These are phyloP conservation scores for Smittia aterrima DNA, from an alignment of 2,888 invertebrate species.

Conservation along the genomic window DNA sequence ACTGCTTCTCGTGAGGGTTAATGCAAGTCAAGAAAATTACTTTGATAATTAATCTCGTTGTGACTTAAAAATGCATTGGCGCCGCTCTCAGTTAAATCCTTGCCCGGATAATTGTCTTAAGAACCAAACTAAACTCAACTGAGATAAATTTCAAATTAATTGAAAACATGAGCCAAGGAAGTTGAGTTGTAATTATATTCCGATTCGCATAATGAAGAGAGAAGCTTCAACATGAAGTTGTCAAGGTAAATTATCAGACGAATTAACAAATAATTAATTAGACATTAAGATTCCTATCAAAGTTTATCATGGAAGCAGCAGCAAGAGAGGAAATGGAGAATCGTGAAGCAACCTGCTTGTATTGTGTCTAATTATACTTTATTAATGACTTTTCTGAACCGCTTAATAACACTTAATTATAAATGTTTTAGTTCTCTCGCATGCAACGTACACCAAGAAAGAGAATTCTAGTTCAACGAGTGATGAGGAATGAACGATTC, in stretches of 20 bases:
- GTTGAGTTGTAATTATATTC: neutral
- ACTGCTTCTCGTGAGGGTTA: neutral
- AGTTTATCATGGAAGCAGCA: constrained; percentile 20
- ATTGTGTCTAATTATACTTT: constrained; percentile 37
- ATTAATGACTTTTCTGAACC: constrained; percentile 40
- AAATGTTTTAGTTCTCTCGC: constrained; percentile 25
- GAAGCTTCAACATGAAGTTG: constrained; percentile 38
- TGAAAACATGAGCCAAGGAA: neutral
- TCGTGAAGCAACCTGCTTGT: constrained; percentile 11
- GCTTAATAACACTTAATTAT: constrained; percentile 36
- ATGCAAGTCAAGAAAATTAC: neutral
- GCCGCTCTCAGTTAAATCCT: neutral
- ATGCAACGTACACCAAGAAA: neutral
- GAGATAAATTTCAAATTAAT: neutral
- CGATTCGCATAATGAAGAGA: neutral
- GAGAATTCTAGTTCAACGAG: neutral
- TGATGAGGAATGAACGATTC: neutral
- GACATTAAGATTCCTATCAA: constrained; percentile 40
- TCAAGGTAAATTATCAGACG: constrained; percentile 36
- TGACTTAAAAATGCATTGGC: constrained; percentile 4
- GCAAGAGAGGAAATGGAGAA: too few relatives aligned
- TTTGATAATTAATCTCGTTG: neutral
- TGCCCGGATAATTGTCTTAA: neutral
- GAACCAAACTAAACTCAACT: neutral
- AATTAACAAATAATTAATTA: constrained; percentile 42